Base-by-base conservation (phyloP, 2,888 invertebrate species). In the Chaetogeoica ovagalla region DNA sequence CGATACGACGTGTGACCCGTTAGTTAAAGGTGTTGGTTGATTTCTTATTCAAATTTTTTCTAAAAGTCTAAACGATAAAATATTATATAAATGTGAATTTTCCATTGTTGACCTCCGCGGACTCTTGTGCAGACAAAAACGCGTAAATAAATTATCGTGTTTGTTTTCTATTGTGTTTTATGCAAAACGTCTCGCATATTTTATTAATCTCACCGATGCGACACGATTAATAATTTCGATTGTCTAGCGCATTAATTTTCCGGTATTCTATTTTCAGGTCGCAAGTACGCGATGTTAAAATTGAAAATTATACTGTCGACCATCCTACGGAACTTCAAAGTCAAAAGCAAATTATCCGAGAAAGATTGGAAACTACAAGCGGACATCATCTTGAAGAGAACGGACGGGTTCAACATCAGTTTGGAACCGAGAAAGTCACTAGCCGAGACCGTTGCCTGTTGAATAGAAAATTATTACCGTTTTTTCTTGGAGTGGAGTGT, bases 241-340 rank as follows among this genome's bases (percentile, higher is more conserved):
- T 8, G 30, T 63, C 21, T 74, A 57, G 48, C 73, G 72, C 71
- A 82, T 83, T 30, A 43, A 70, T 81, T 7, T 4, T 52, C 9
- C 37, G 62, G 66, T 82, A 9, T 43, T 74, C 60, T 83, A 9
- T 43, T 86, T 85, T 83, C 86, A 93, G 93, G 90, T 86, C 91
- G 93, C 82, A 93, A 93, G 86, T 93, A 92, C 85, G 93, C 93
- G 60, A 92, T 93, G 91, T 87, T 93, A 83, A 93, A 93, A 86
- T 87, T 93, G 84, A 93, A 93, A 87, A 91, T 93, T 82, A 89
- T 93, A 82, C 88, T 93, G 30, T 92, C 93, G 9, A 93, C 93
- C 81, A 90, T 93, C 84, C 85, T 93, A 83, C 89, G 93, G 84
- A 91, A 91, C 85, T 93, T 91, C 89, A 89, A 89, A 82, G 89